These are phyloP conservation scores for Lordiphosa fenestrarum DNA, from an alignment of 2,888 invertebrate genomes.

Conservation along the genomic window DNA sequence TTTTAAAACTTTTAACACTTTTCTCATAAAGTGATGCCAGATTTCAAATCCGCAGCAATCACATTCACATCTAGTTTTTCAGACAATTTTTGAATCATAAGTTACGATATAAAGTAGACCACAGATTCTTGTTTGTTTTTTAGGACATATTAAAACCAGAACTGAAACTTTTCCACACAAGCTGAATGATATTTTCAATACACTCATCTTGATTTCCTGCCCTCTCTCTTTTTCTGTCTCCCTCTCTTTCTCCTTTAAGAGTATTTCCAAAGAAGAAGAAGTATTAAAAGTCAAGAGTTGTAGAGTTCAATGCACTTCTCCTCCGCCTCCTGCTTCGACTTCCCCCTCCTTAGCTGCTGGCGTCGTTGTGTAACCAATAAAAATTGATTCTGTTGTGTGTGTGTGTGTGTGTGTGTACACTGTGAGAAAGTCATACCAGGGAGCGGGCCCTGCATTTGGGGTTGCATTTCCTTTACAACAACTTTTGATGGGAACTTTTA, in stretches of 20 bases:
- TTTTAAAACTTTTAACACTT: too few relatives aligned
- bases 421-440: conserved; percentile 12
- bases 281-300: conserved; percentile 62
- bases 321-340: background rate
- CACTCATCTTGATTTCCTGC: background rate
- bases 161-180: background rate
- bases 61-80: too few relatives aligned
- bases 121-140: too few relatives aligned
- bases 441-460: conserved; percentile 24
- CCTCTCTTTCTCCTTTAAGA: background rate
- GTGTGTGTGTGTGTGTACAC: conserved; percentile 15
- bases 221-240: background rate
- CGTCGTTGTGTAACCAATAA: conserved; percentile 68
- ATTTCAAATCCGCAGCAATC: too few relatives aligned
- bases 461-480: conserved; percentile 21
- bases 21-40: too few relatives aligned
- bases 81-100: too few relatives aligned
- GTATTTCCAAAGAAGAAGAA: conserved; percentile 40
- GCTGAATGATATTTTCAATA: background rate
- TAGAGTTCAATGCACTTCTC: conserved; percentile 58
- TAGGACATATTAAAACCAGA: too few relatives aligned
- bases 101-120: too few relatives aligned
- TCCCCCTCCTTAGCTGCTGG: conserved; percentile 30
- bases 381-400: conserved; percentile 62
- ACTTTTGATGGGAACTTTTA: conserved; percentile 24